These are phyloP conservation scores for Pocillopora damicornis DNA, from an alignment of 64 coral and sea anemone species.

Conservation along the genomic window DNA sequence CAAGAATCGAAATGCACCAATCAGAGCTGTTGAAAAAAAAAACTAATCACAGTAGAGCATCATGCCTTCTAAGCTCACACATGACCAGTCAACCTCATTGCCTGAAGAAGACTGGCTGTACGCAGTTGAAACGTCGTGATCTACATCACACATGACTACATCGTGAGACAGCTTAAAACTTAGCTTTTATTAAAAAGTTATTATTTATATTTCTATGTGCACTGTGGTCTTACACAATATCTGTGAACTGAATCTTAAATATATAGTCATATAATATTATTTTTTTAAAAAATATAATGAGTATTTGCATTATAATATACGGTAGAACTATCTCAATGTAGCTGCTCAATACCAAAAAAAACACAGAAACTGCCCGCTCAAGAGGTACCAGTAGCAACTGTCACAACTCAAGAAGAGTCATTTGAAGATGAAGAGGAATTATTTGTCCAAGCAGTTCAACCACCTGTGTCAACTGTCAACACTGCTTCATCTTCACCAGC, in stretches of 20 bases:
- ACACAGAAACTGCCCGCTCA: not conserved
- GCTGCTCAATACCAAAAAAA: constrained; percentile 13
- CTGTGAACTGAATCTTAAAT: constrained; percentile 18
- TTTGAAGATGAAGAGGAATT: constrained; percentile 15
- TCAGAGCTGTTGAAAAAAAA: too few relatives aligned
- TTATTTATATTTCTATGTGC: constrained; percentile 9
- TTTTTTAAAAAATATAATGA: not conserved
- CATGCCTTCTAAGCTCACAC: too few relatives aligned
- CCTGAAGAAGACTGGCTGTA: too few relatives aligned
- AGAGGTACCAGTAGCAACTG: constrained; percentile 11
- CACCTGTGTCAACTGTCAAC: constrained; percentile 22
- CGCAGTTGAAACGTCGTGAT: too few relatives aligned
- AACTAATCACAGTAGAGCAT: too few relatives aligned
- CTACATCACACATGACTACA: too few relatives aligned
- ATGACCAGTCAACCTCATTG: too few relatives aligned
- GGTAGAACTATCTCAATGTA: constrained; percentile 28
- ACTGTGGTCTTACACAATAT: constrained; percentile 21
- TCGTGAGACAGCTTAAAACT: too few relatives aligned
- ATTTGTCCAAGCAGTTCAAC: not conserved
- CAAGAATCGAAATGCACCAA: too few relatives aligned
- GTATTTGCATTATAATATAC: too few relatives aligned
- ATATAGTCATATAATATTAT: not conserved
- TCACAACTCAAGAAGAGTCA: constrained; percentile 12
- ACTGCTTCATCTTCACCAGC: constrained; percentile 5
- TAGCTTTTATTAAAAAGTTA: not conserved